Percentiles rank a stretch among this genome's conserved stretches.
These are phyloP conservation scores for Pipistrellus kuhlii DNA, from an alignment of 2,797 vertebrate species.

Conservation along the genomic window DNA sequence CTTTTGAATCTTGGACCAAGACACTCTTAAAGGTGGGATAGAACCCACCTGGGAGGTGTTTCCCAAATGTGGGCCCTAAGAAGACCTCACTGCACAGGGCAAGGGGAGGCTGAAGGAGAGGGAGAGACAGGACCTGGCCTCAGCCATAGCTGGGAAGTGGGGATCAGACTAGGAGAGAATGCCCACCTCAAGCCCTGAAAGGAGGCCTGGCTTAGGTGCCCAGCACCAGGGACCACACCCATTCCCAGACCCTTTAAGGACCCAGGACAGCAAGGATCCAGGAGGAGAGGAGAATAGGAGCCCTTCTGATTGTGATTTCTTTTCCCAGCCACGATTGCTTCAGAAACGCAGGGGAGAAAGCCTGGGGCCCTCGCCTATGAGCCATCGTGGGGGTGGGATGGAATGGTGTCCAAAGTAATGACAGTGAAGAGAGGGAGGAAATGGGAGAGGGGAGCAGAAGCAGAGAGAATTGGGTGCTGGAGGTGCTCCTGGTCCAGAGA, in stretches of 20 bases:
- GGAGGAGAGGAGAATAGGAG: neutral
- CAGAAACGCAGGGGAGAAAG: constrained; percentile 14
- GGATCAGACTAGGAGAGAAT: neutral
- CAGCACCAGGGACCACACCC: neutral
- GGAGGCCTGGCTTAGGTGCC: neutral
- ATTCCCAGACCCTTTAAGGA: neutral
- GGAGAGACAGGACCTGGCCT: constrained; percentile 63
- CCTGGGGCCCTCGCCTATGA: neutral
- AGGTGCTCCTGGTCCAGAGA: constrained; percentile 68
- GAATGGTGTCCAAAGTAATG: neutral
- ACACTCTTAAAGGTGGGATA: neutral
- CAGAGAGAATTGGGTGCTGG: constrained; percentile 33
- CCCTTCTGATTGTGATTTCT: neutral
- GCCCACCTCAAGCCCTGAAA: neutral
- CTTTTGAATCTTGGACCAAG: neutral
- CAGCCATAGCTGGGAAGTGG: neutral
- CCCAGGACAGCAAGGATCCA: neutral
- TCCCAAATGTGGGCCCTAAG: neutral
- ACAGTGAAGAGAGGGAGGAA: neutral
- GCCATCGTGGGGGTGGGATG: neutral
- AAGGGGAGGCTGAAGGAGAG: neutral
- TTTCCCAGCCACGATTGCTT: neutral
- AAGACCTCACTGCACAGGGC: neutral
- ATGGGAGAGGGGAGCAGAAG: neutral
- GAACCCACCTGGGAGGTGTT: neutral